phyloP scores from a whole-genome alignment of 1,140 invertebrate species.

The Tribolium castaneum region DNA sequence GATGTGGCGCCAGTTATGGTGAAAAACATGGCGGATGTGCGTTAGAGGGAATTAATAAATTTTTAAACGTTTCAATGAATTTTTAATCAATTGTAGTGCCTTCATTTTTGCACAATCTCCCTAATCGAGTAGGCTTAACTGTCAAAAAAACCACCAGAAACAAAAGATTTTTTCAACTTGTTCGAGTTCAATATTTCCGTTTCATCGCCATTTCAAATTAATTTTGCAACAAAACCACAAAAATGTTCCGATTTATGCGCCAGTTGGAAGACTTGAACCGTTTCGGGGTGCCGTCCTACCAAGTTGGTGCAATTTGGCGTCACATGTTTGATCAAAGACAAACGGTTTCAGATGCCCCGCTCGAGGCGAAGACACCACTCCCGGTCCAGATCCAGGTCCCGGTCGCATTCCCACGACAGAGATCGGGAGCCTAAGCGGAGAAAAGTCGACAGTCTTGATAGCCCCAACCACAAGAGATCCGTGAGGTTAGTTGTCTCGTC shows the following conservation, averaged over 20 bases:
- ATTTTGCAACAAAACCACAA: conserved; percentile 10
- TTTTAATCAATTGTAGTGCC: too few relatives aligned
- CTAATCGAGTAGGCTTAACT: not conserved
- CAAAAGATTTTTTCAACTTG: not conserved
- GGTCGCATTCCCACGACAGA: conserved; percentile 65
- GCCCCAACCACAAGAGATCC: conserved; percentile 67
- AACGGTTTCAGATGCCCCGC: conserved; percentile 78
- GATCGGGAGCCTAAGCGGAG: conserved; percentile 69
- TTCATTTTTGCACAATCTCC: not conserved
- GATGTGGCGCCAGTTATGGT: conserved; percentile 14
- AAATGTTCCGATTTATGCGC: conserved; percentile 8
- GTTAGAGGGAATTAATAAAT: not conserved
- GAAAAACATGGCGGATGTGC: conserved; percentile 35
- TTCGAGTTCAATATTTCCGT: not conserved
- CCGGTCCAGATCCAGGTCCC: conserved; percentile 69
- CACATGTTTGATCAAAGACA: not conserved
- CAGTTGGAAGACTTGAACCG: not conserved
- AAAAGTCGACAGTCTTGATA: conserved; percentile 67
- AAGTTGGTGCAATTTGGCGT: not conserved
- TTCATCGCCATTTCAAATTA: conserved; percentile 15
- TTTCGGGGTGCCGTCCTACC: not conserved
- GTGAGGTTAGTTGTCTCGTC: conserved; percentile 65
- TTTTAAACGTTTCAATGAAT: too few relatives aligned
- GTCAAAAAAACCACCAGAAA: not conserved
- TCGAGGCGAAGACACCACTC: conserved; percentile 81